Evolutionary conservation across 2,888 invertebrate genomes (phyloP).

Genomic region (Zygaena filipendulae): DNA sequence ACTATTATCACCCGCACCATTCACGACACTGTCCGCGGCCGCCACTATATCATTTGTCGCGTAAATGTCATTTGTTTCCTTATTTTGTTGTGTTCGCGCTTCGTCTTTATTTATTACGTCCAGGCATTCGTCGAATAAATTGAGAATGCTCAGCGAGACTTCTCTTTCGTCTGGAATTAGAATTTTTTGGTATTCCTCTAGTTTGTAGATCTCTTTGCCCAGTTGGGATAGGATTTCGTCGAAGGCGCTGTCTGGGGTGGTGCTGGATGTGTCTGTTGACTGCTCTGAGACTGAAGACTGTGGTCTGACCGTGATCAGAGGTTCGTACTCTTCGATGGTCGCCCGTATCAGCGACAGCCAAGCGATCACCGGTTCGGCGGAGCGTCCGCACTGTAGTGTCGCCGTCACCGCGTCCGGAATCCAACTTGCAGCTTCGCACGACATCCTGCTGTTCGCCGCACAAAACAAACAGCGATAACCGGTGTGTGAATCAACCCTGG

Average conservation of each 20-base stretch:
- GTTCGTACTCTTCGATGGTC: slow-evolving; percentile 57
- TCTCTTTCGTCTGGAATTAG: slow-evolving; percentile 36
- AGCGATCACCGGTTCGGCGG: slow-evolving; percentile 46
- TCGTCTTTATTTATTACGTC: slow-evolving; percentile 32
- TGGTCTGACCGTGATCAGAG: slow-evolving; percentile 34
- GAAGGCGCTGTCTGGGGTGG: slow-evolving; percentile 44
- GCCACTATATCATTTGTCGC: slow-evolving; percentile 15
- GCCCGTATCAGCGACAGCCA: slow-evolving; percentile 50
- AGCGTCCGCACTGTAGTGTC: slow-evolving; percentile 44
- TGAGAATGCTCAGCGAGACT: slow-evolving; percentile 50
- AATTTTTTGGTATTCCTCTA: slow-evolving; percentile 52
- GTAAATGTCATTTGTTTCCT: slow-evolving; percentile 13
- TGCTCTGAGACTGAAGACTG: slow-evolving; percentile 24
- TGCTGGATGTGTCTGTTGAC: slow-evolving; percentile 20
- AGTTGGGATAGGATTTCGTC: slow-evolving; percentile 59
- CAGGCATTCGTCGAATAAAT: slow-evolving; percentile 59
- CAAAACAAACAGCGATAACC: slow-evolving; percentile 45
- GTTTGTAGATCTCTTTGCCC: slow-evolving; percentile 56
- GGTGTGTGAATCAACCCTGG: slow-evolving; percentile 58
- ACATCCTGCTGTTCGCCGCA: slow-evolving; percentile 32
- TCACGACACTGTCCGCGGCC: slow-evolving; percentile 12
- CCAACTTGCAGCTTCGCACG: slow-evolving; percentile 59
- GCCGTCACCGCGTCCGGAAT: slow-evolving; percentile 58
- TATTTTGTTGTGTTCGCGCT: slow-evolving; percentile 11
- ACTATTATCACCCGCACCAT: slow-evolving; percentile 32